Evolutionary conservation across 2,113 vertebrate genomes (phyloP).

Genomic region (Otis tarda): DNA sequence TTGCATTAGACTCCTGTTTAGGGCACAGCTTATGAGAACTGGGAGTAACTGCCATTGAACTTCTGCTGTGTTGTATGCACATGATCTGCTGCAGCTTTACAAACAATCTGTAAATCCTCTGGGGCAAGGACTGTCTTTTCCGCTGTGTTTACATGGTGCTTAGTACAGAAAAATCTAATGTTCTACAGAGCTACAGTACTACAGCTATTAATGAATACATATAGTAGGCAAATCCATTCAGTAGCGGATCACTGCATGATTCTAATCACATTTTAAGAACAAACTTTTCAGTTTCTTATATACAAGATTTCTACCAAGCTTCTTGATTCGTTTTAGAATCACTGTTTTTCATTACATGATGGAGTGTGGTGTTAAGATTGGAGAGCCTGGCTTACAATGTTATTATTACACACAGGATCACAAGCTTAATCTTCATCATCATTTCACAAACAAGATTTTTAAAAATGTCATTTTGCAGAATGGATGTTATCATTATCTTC

Average conservation of each 20-base stretch:
- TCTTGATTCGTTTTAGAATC: not conserved
- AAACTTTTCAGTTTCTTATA: not conserved
- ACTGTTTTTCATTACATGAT: not conserved
- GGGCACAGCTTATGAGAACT: not conserved
- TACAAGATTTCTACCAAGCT: not conserved
- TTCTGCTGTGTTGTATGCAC: not conserved
- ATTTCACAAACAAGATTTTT: not conserved
- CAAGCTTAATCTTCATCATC: not conserved
- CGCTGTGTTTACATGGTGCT: not conserved
- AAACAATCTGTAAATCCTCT: not conserved
- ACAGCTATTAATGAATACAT: not conserved
- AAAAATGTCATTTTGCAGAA: not conserved
- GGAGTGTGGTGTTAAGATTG: not conserved
- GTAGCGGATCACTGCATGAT: not conserved
- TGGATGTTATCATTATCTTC: not conserved
- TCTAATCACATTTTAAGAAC: not conserved
- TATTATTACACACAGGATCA: not conserved
- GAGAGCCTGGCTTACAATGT: not conserved
- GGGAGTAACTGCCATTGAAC: not conserved
- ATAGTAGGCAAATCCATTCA: not conserved
- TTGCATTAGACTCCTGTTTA: not conserved
- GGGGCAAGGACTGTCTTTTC: not conserved
- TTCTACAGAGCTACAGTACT: not conserved
- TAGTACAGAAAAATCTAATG: not conserved
- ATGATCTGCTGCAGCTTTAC: not conserved